Percentiles rank a stretch among this genome's conserved stretches.
phyloP scores from a whole-genome alignment of 2,113 vertebrate genomes.

The Delphinapterus leucas region DNA sequence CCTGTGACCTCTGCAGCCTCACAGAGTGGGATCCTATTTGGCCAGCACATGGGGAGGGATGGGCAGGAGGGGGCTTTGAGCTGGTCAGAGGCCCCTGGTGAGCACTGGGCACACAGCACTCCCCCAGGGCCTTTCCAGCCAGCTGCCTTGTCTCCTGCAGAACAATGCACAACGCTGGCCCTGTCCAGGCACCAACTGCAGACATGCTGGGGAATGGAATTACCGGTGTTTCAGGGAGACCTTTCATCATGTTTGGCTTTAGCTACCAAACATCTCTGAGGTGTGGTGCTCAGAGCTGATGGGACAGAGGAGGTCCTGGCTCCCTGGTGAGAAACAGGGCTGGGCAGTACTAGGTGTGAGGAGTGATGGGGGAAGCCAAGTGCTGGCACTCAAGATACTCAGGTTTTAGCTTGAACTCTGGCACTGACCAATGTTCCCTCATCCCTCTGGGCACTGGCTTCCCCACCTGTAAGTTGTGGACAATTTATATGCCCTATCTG shows the following conservation, averaged over 20 bases:
- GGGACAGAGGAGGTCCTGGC: neutral
- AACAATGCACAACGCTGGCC: neutral
- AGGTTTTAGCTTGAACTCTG: neutral
- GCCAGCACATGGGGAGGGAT: neutral
- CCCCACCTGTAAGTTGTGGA: neutral
- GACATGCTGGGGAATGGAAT: too few species aligned
- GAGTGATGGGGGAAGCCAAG: neutral
- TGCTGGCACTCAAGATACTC: too few species aligned
- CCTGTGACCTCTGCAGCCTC: neutral
- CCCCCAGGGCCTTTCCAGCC: rapidly evolving
- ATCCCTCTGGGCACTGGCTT: neutral
- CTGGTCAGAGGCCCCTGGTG: neutral
- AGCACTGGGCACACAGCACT: neutral
- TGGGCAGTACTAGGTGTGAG: rapidly evolving
- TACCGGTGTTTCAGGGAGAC: neutral
- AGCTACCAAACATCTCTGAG: neutral
- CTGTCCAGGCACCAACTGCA: neutral
- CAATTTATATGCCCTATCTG: neutral
- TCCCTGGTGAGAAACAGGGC: neutral
- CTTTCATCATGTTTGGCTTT: neutral
- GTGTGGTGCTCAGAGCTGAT: neutral
- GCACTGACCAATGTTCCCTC: neutral
- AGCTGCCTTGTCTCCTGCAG: neutral
- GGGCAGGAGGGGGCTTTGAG: neutral
- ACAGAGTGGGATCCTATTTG: rapidly evolving